Base-by-base conservation (phyloP, 2,888 invertebrate genomes). In the Platycnemis pennipes region DNA sequence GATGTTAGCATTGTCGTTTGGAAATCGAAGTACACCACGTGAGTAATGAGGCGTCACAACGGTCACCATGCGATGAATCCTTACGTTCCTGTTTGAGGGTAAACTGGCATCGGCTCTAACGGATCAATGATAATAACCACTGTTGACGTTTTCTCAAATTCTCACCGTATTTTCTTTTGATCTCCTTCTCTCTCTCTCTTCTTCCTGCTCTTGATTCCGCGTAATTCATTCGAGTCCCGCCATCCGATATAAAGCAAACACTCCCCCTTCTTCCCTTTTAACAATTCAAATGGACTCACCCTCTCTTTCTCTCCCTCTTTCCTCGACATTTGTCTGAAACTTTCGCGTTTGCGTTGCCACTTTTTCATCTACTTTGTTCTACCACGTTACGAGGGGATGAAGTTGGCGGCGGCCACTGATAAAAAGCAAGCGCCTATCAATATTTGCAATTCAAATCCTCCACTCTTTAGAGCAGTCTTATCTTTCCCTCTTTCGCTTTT, bases 281-380 rank as follows among this genome's bases (percentile, higher is more conserved):
- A 87, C 87, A 87, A 87, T 87, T 87, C 87, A 87, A 87, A 87
- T 87, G 87, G 87, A 45, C 87, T 87, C 87, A n/a, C 87, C 26
- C 3, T 7, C 45, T 5, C 31, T 8, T n/a, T 26, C 87, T 11
- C 87, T 87, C 46, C 46, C 46, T 26, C 87, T 87, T 46, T 45
- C n/a, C 87, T 87, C 46, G 87, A 87, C 87, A 87, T 87, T 87
- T 44, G 87, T 26, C 87, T 46, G 46, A 87, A 87, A 87, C 87
- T 87, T 87, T 87, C 87, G 45, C 87, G 87, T 87, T 16, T 87
- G 46, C 87, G 45, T 87, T 22, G 87, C 37, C 77, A 37, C 46
- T 87, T 46, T 87, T 87, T 87, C 87, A 87, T 87, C 87, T 46
- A 87, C 87, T 87, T 77, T 37, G 87, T 87, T 46, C 87, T 26